These are phyloP conservation scores for Euborellia annulipes DNA, from an alignment of 1,140 invertebrate species.

Conservation along the genomic window DNA sequence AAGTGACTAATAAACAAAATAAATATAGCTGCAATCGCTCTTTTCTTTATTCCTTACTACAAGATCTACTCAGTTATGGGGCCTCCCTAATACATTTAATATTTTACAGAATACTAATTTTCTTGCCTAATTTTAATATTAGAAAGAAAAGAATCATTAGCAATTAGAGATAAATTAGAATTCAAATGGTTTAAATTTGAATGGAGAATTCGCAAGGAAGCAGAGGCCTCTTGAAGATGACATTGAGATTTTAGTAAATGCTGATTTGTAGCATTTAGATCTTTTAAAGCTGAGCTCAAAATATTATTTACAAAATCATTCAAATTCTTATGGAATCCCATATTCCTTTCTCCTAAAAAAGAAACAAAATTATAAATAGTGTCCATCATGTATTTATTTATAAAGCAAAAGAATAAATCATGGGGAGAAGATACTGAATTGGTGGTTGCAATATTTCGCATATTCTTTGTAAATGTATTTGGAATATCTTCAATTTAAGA, in stretches of 20 bases:
- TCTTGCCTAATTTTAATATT: slow-evolving; percentile 2
- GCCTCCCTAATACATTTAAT: too few species aligned
- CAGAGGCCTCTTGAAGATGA: slow-evolving; percentile 7
- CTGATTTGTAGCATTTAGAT: slow-evolving; percentile 5
- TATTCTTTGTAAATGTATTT: too few species aligned
- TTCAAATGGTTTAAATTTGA: slow-evolving; percentile 5
- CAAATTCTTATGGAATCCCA: slow-evolving; percentile 6
- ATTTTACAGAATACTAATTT: too few species aligned
- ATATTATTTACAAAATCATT: slow-evolving; percentile 5
- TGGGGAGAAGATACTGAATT: too few species aligned
- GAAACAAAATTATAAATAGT: neutral
- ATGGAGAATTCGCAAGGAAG: slow-evolving; percentile 2
- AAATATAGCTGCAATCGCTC: too few species aligned
- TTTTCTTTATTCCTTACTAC: too few species aligned
- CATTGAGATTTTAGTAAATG: slow-evolving; percentile 8
- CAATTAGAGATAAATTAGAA: neutral
- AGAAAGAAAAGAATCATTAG: slow-evolving; percentile 1
- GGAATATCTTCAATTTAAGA: too few species aligned
- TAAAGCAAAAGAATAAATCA: too few species aligned
- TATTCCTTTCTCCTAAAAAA: slow-evolving; percentile 8
- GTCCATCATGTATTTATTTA: neutral
- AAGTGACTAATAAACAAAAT: too few species aligned
- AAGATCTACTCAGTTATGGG: too few species aligned
- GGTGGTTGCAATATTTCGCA: too few species aligned
- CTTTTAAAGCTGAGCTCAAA: neutral